phyloP scores from a whole-genome alignment of 2,113 vertebrate genomes.

The Axis porcinus region DNA sequence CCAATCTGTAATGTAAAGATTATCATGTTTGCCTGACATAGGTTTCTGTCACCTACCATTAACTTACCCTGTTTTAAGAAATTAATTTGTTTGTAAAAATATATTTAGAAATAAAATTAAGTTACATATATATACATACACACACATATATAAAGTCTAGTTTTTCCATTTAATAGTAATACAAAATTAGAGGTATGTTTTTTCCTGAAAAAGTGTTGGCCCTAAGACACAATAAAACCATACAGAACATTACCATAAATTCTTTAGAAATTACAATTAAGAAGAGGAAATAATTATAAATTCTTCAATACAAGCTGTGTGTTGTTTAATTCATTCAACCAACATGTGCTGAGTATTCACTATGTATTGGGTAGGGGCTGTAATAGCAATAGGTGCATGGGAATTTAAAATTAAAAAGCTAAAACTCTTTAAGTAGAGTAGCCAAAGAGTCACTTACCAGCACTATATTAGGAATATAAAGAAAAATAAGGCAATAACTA shows the following conservation, averaged over 20 bases:
- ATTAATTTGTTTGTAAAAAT: background rate
- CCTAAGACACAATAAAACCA: constrained; percentile 5
- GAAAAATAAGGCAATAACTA: background rate
- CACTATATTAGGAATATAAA: background rate
- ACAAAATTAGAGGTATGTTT: background rate
- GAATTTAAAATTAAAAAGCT: constrained; percentile 11
- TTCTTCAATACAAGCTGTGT: background rate
- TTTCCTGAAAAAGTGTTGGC: background rate
- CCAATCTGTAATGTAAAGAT: background rate
- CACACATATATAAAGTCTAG: background rate
- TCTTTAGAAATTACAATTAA: constrained; percentile 7
- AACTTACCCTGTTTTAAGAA: background rate
- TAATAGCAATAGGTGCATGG: background rate
- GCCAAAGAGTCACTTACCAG: background rate
- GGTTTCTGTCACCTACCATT: background rate
- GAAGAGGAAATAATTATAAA: background rate
- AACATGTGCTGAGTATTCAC: background rate
- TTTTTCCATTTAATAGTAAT: background rate
- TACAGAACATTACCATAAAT: background rate
- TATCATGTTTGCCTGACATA: background rate
- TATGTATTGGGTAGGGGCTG: background rate
- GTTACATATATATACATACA: background rate
- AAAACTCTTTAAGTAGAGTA: background rate
- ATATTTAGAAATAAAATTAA: constrained; percentile 27
- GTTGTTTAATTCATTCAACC: background rate